Evolutionary conservation across 1,140 invertebrate species (phyloP).

Genomic region (Yoshiicerus persimilis): DNA sequence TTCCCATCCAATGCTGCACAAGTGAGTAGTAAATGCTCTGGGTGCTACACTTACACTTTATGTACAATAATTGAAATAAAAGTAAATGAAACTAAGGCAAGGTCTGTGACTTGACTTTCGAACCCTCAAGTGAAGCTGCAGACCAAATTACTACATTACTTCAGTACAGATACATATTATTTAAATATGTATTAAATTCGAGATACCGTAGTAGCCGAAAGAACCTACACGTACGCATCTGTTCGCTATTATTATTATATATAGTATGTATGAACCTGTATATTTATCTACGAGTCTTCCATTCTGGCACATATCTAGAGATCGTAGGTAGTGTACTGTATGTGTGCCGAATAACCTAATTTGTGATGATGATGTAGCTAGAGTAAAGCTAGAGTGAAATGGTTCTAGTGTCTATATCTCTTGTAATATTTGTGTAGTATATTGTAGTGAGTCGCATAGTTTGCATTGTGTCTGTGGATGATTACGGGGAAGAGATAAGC

Average conservation of each 20-base stretch:
- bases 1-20: not conserved
- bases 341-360: slow-evolving; percentile 30
- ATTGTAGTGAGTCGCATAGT: too few species aligned
- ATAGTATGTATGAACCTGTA: not conserved
- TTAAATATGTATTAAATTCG: not conserved
- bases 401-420: not conserved
- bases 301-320: not conserved
- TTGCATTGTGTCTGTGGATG: not conserved
- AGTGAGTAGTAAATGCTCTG: not conserved
- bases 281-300: too few species aligned
- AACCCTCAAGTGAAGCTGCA: not conserved
- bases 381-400: not conserved
- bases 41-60: not conserved
- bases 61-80: not conserved
- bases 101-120: not conserved
- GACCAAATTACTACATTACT: not conserved
- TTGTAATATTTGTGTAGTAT: not conserved
- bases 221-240: not conserved
- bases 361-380: not conserved
- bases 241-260: not conserved
- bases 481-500: not conserved
- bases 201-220: not conserved
- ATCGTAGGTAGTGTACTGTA: not conserved
- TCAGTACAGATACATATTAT: not conserved
- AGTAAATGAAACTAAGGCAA: not conserved